Percentiles rank a stretch among this genome's conserved stretches.
phyloP scores from a whole-genome alignment of 2,797 vertebrate species.

The Hippoglossus hippoglossus region DNA sequence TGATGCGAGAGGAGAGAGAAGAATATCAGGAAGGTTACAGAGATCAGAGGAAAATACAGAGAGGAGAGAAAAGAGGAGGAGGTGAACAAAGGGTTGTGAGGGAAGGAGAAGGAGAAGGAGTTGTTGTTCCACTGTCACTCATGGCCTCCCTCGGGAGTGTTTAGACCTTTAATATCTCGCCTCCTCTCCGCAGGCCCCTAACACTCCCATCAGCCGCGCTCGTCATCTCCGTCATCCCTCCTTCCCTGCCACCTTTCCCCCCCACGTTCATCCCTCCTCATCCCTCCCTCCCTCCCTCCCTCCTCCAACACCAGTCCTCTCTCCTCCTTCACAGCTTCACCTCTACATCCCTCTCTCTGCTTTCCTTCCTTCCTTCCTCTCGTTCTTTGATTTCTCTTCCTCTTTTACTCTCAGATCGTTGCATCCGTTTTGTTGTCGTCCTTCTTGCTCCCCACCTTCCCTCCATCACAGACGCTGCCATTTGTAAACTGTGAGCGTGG shows the following conservation, averaged over 20 bases:
- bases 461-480: conserved; percentile 30
- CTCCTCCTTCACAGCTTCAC: too few species aligned
- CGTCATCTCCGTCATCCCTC: not conserved
- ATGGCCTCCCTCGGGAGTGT: conserved; percentile 59
- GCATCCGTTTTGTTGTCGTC: conserved; percentile 4
- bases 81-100: not conserved
- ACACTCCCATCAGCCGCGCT: conserved; percentile 34
- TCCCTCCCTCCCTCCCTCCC: conserved; percentile 3
- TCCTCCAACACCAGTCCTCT: not conserved
- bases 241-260: not conserved
- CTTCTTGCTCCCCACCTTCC: conserved; percentile 32
- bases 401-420: conserved; percentile 22
- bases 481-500: conserved; percentile 37
- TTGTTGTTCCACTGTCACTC: conserved; percentile 67
- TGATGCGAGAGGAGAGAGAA: not conserved
- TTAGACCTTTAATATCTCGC: conserved; percentile 75
- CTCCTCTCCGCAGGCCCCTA: conserved; percentile 47
- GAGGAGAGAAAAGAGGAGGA: not conserved
- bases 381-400: not conserved
- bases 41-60: not conserved
- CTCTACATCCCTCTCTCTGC: not conserved
- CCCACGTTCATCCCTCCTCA: not conserved
- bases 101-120: not conserved
- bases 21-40: not conserved
- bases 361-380: not conserved